phyloP scores from a whole-genome alignment of 2,888 invertebrate genomes.

The Dynastes hyllus region DNA sequence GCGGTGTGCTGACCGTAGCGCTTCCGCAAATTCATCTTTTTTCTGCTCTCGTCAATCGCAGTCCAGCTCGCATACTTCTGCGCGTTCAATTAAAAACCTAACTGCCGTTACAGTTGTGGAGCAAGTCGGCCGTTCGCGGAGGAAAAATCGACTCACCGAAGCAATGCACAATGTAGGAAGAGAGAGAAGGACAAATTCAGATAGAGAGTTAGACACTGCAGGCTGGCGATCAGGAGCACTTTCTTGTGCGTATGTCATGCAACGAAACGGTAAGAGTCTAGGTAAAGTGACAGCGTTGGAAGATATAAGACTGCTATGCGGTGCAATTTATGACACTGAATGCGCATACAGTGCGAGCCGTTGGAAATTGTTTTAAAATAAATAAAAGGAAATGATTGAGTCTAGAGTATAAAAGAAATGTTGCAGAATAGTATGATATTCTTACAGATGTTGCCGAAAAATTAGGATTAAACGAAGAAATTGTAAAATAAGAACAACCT shows the following conservation, averaged over 20 bases:
- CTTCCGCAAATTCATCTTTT: constrained; percentile 19
- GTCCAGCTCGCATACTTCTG: constrained; percentile 16
- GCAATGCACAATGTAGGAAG: background rate
- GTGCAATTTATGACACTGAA: no score
- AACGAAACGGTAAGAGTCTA: background rate
- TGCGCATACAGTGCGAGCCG: no score
- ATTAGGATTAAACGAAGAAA: no score
- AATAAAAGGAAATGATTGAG: no score
- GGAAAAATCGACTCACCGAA: background rate
- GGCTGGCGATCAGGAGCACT: background rate
- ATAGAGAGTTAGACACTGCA: no score
- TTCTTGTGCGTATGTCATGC: constrained; percentile 6
- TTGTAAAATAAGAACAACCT: no score
- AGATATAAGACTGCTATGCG: no score
- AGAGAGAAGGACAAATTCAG: background rate
- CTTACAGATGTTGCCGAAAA: no score
- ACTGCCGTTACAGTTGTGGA: constrained; percentile 30
- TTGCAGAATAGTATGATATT: no score
- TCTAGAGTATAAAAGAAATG: no score
- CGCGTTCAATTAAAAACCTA: constrained; percentile 23
- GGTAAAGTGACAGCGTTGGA: no score
- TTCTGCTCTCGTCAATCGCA: constrained; percentile 3
- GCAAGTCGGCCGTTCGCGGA: background rate
- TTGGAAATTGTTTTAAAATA: no score
- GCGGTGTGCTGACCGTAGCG: background rate